Evolutionary conservation across 2,888 invertebrate species (phyloP).

Genomic region (Ligdia adustata): DNA sequence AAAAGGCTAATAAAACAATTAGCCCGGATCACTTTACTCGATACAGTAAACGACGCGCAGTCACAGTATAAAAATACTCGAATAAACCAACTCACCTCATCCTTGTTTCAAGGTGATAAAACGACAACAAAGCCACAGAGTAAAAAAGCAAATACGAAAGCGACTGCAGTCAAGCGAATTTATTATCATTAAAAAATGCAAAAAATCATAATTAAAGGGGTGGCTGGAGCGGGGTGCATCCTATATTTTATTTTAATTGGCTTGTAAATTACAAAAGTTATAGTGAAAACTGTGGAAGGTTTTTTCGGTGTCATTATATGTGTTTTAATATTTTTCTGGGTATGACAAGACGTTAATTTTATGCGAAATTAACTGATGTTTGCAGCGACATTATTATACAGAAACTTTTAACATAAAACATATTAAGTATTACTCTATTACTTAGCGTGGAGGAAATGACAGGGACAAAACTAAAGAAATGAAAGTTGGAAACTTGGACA

Average conservation of each 20-base stretch:
- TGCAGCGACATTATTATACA: no score
- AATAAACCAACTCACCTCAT: constrained; percentile 16
- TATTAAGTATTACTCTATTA: no score
- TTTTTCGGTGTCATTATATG: constrained; percentile 59
- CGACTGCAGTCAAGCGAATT: constrained; percentile 63
- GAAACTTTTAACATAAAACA: no score
- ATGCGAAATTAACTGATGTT: background rate
- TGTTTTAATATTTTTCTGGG: constrained; percentile 36
- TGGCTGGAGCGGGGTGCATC: constrained; percentile 67
- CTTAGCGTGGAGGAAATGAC: no score
- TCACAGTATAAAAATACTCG: constrained; percentile 12
- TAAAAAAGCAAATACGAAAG: constrained; percentile 53
- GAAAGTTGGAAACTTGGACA: no score
- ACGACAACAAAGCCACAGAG: constrained; percentile 28
- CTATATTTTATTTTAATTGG: constrained; percentile 82
- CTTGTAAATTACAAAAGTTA: constrained; percentile 81
- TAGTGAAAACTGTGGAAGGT: constrained; percentile 65
- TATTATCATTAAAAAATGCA: constrained; percentile 82
- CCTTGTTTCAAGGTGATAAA: constrained; percentile 23
- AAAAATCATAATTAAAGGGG: constrained; percentile 82
- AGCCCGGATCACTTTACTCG: background rate
- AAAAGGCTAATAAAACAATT: background rate
- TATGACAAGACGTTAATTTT: constrained; percentile 12
- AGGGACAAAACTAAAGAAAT: no score
- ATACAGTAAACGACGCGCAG: constrained; percentile 1